These are phyloP conservation scores for Sthenelais limicola DNA, from an alignment of 2,888 invertebrate species.

Conservation along the genomic window DNA sequence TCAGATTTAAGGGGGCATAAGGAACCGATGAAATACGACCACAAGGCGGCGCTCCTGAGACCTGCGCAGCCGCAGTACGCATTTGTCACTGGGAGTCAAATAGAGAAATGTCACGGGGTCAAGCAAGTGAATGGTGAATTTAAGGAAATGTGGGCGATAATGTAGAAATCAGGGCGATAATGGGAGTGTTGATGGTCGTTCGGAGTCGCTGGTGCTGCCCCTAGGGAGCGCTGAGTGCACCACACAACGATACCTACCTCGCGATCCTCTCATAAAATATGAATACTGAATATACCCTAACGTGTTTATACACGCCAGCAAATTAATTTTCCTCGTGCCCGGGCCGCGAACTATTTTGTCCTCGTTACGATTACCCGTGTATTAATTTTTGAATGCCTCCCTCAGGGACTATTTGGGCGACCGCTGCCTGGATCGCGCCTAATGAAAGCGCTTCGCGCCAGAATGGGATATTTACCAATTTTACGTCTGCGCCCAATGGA, in stretches of 20 bases:
- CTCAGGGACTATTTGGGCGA: conserved; percentile 19
- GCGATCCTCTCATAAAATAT: conserved; percentile 26
- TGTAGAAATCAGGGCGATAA: conserved; percentile 35
- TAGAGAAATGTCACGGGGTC: conserved; percentile 36
- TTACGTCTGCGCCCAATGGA: neutral
- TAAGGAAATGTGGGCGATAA: conserved; percentile 36
- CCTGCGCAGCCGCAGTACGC: conserved; percentile 15
- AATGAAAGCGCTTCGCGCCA: conserved; percentile 5
- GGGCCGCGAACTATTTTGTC: conserved; percentile 16
- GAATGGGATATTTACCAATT: conserved; percentile 42
- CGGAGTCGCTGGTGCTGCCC: conserved; percentile 7
- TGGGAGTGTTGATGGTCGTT: conserved; percentile 2
- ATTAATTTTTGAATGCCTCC: conserved; percentile 45
- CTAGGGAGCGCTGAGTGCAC: conserved; percentile 3
- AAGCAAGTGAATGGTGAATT: conserved; percentile 29
- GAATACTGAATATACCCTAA: conserved; percentile 41
- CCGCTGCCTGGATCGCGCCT: conserved; percentile 18
- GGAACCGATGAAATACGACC: too few relatives aligned
- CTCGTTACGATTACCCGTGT: conserved; percentile 39
- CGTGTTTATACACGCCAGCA: conserved; percentile 35
- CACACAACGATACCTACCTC: neutral
- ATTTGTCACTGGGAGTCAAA: conserved; percentile 33
- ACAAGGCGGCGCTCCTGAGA: too few relatives aligned
- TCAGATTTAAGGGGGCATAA: too few relatives aligned
- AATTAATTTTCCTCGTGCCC: conserved; percentile 30